Base-by-base conservation (phyloP, 30 jellyfish, hydroid and myxozoan species). In the Rhopilema esculentum region DNA sequence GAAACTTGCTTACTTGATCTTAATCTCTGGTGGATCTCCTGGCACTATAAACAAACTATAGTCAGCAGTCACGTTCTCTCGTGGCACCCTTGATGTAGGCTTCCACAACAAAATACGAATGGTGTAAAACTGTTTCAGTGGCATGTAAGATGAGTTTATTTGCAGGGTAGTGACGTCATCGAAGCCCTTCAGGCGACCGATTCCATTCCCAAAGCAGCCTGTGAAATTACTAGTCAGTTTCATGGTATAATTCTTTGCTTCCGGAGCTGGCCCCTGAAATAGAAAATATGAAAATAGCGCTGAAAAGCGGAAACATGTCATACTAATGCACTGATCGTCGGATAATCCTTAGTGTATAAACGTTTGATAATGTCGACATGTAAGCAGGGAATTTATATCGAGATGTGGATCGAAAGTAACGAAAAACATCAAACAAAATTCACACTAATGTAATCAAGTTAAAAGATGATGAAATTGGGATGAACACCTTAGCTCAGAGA, bases 181-280 rank as follows among this genome's bases (percentile, higher is more conserved):
- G 27, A 78, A 76, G 21, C 51, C 82, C 65, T n/a, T 26, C 73
- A 91, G 62, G 20, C 80, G 88, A 8, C 97, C 97, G 16, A 83
- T 69, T 0, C 97, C 97, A 31, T 75, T 77, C 19, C 97, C 97
- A 68, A 82, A 91, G 62, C 97, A 91, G 32, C 97, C 97, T 40
- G 70, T 68, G 68, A 88, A 88, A 83, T 49, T 62, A 23, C 23
- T 26, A 0, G 92, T 48, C 12, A 83, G 67, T 26, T 68, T 68
- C 85, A 71, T 1, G 9, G 85, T 26, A 26, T 8, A 21, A 24
- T 69, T 83, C 69, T 16, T 23, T 4, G 92, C 92, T 19, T 26
- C 85, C 22, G 79, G 78, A 0, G 73, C 70, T 27, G 92, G 92
- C 1, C 70, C 75, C 75, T 52, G n/a, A 30, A 4, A 16, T 29